Conservation (phyloP, 2,797 vertebrate species). For the Glyptemys insculpta region DNA sequence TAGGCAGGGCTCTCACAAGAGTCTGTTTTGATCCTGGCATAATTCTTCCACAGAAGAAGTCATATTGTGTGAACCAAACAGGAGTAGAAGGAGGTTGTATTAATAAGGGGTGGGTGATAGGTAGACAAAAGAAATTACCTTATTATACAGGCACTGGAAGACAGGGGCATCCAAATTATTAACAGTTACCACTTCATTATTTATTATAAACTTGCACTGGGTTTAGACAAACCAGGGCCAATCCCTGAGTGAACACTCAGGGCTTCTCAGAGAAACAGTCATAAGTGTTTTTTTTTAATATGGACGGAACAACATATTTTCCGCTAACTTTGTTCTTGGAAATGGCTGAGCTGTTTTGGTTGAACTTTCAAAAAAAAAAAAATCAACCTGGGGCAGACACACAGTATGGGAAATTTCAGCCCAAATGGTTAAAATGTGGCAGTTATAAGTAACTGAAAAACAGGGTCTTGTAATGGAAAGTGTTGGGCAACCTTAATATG, state of each 20-base stretch:
- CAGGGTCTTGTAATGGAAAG: neutral
- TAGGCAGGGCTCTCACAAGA: neutral
- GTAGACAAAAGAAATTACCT: conserved; percentile 2
- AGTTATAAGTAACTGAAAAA: neutral
- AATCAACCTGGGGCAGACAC: neutral
- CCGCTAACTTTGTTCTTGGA: neutral
- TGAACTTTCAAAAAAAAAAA: neutral
- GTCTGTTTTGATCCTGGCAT: conserved; percentile 30
- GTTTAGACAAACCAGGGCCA: neutral
- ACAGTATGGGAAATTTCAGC: neutral
- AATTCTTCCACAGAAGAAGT: neutral
- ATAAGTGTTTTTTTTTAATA: neutral
- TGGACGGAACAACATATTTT: neutral
- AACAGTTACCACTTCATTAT: neutral
- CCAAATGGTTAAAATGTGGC: neutral
- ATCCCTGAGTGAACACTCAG: neutral
- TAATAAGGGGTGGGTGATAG: neutral
- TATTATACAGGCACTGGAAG: neutral
- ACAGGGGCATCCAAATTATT: neutral
- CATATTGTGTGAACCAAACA: neutral
- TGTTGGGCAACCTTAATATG: neutral
- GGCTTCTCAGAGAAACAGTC: neutral
- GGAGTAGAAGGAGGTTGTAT: neutral
- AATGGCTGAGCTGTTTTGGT: neutral
- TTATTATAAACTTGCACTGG: neutral